Evolutionary conservation across 2,888 invertebrate species (phyloP), one percentile per base, ranked within the genome.

Genomic region (Neuroscelio doddi): DNA sequence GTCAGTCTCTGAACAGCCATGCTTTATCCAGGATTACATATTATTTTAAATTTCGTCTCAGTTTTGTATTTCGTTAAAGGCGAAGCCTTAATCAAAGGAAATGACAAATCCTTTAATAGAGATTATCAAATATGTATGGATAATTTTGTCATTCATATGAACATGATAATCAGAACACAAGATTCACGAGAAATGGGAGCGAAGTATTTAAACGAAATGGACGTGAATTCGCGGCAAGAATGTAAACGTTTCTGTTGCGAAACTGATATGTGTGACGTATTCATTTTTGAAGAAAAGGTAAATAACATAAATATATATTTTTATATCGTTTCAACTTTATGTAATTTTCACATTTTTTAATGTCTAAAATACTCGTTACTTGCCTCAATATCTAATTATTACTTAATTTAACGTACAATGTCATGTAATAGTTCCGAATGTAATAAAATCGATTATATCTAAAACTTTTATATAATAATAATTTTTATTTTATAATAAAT

Each of bases 241-340:
- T 96, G 96, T 81, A 87, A 95, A 78, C 88, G 91, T 47, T 88
- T 94, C 67, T 96, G 96, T 86, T 96, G 96, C 85, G 92, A 93
- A 85, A 95, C 94, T 1, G 90, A 91, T 45, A 86, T 89, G 64
- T 96, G 96, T 85, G 95, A 96, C 85, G 95, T 96, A 16, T 96
- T 95, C 84, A 93, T 96, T 71, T 96, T 93, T 81, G 96, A 96
- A 84, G 94, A 96, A 81, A 96, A 95, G 90, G 94, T 93, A 56
- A 24, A 12, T 24, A 16, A 16, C 8, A 4, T 8, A 38, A 17
- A 16, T 16, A 2, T 8, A 17, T 8, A 15, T 38, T 17, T 4
- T 29, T 3, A 12, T 34, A 3, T 10, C 32, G 32, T n/a, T n/a
- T 32, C n/a, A 3, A 32, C n/a, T 32, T 32, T 4, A 7, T 12